Percentiles rank a stretch among this genome's conserved stretches.
phyloP scores from a whole-genome alignment of 2,797 vertebrate genomes.

The Oreochromis mossambicus region DNA sequence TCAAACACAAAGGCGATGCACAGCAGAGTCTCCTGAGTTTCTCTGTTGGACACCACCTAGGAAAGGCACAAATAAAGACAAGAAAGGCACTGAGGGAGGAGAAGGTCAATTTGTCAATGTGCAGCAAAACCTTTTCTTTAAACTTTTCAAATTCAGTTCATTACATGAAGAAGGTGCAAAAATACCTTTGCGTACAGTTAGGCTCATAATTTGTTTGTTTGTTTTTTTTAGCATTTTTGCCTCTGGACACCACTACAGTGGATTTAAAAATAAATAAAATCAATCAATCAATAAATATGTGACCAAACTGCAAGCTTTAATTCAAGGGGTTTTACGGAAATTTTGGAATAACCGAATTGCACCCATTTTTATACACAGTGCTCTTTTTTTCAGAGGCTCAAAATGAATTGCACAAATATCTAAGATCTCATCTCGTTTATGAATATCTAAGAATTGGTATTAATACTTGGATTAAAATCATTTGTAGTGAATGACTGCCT shows the following conservation, averaged over 20 bases:
- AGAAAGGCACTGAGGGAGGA: not conserved
- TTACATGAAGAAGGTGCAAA: not conserved
- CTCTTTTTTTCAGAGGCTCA: not conserved
- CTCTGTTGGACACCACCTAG: slow-evolving; percentile 94
- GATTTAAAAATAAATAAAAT: not conserved
- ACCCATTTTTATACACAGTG: not conserved
- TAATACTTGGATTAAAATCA: not conserved
- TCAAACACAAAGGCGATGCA: slow-evolving; percentile 96
- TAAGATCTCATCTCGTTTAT: not conserved
- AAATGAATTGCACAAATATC: not conserved
- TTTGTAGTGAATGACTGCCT: not conserved
- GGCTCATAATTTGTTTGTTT: not conserved
- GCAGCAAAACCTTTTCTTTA: not conserved
- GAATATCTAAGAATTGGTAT: not conserved
- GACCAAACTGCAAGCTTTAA: not conserved
- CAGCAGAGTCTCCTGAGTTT: slow-evolving; percentile 94
- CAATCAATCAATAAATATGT: not conserved
- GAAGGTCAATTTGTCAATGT: fast-evolving
- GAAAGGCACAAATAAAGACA: not conserved
- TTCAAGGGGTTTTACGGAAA: fast-evolving
- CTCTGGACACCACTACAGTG: not conserved
- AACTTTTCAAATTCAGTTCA: not conserved
- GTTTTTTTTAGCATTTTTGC: fast-evolving
- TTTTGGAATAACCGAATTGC: not conserved
- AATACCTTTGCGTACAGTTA: not conserved